Evolutionary conservation across 2,113 vertebrate genomes (phyloP), one percentile per base, ranked within the genome.

Genomic region (Thinocorus orbignyianus): DNA sequence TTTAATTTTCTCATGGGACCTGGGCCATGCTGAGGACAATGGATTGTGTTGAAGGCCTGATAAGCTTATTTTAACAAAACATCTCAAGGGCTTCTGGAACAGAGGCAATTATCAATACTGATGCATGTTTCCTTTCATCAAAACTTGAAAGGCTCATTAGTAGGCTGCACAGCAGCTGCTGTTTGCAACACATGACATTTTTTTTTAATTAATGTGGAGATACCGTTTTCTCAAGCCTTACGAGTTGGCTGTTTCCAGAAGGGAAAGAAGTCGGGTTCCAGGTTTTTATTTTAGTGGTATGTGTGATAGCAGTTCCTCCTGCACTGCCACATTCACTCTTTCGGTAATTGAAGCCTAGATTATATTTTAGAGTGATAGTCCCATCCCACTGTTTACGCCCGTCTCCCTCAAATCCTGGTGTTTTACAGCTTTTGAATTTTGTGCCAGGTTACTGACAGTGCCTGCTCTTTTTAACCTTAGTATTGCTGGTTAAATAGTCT

Each of bases 1-100:
- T 78, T 97, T 92, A 91, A 94, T 92, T 69, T 92, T 73, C 86
- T 93, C 77, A 13, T 72, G 95, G 82, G 66, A 84, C 26, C 31
- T 68, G 65, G 65, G 58, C 24, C 24, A 49, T 1, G 0, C 71
- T 90, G 24, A 52, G 71, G 78, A 57, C 92, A 74, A 86, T 61
- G 66, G 71, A 88, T 90, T 92, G 84, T 69, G 52, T 31, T 78
- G 77, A 93, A 84, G 69, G 80, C 49, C 78, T 73, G 80, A 88
- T 94, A 85, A 93, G 42, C 81, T 48, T 57, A 3, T 86, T 95
- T 81, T 93, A 94, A 87, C 90, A 81, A 84, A 94, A 71, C 49
- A 92, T 81, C 79, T 92, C 66, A 76, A 90, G 79, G 66, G 60
- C 90, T 96, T 80, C 51, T 94, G 65, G 41, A 93, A 41, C 20